Evolutionary conservation across 2,888 invertebrate genomes (phyloP).

Genomic region (Caenorhabditis imperialis): DNA sequence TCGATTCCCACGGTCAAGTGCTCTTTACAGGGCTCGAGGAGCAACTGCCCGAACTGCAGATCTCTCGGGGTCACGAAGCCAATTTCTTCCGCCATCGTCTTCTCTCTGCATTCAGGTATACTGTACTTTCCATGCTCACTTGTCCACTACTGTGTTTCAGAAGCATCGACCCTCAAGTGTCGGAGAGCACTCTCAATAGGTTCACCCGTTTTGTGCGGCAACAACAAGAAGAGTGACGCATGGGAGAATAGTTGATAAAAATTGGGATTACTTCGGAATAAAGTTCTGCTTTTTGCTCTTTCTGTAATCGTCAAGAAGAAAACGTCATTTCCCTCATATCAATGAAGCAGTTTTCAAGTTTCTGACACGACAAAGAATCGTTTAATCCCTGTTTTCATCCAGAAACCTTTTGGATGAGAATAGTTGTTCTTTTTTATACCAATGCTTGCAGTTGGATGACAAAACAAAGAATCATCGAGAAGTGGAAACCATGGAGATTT

Average conservation of each 20-base stretch:
- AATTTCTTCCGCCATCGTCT: slow-evolving; percentile 58
- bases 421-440: too few relatives aligned
- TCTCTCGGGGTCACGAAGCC: slow-evolving; percentile 55
- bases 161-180: slow-evolving; percentile 47
- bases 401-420: too few relatives aligned
- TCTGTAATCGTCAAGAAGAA: too few relatives aligned
- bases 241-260: neutral
- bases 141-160: slow-evolving; percentile 22
- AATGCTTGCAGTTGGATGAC: too few relatives aligned
- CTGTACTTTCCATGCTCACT: neutral
- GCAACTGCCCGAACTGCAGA: slow-evolving; percentile 51
- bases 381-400: too few relatives aligned
- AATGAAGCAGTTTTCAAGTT: too few relatives aligned
- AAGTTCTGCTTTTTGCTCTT: neutral
- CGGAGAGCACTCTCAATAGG: slow-evolving; percentile 48
- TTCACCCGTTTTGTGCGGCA: slow-evolving; percentile 48
- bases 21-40: slow-evolving; percentile 31
- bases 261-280: neutral
- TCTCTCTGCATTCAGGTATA: slow-evolving; percentile 56
- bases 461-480: too few relatives aligned
- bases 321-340: too few relatives aligned
- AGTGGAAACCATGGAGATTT: too few relatives aligned
- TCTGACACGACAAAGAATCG: too few relatives aligned
- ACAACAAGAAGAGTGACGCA: slow-evolving; percentile 15
- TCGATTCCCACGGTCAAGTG: slow-evolving; percentile 39